Base-by-base conservation (phyloP, 2,888 invertebrate species). In the Abscondita cerata region DNA sequence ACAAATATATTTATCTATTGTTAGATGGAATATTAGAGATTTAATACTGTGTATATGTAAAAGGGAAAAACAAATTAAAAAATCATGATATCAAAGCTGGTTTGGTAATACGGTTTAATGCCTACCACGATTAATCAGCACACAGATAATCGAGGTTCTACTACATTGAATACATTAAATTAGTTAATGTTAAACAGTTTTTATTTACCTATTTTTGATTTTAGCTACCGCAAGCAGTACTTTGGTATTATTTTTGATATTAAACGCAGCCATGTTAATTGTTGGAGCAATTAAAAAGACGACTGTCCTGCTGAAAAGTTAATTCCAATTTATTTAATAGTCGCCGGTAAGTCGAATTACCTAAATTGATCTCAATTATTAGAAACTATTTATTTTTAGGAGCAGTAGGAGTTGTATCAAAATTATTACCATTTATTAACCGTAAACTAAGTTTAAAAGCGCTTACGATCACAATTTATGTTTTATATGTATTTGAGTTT, bases 201-300 rank as follows among this genome's bases (percentile, higher is more conserved):
- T 47, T 47, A 11, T 47, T 47, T 19, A 52, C 25, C 20, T 38
- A 8, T 40, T 25, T 6, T 25, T 40, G 34, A 48, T 47, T 55
- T 44, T 44, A 62, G 62, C 62, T 12, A 50, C 44, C 15, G 25
- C 58, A 1, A 62, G 59, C 36, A 54, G 53, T 4, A 59, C 62
- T 6, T 33, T 62, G n/a, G 46, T 62, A 1, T 5, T 59, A 40
- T 59, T 54, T 19, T n/a, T 58, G 25, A 54, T 62, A 16, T 38
- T 62, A 36, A 54, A 62, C 31, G 48, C 50, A 18, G 44, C 31
- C 1, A 60, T 60, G 59, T 31, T 60, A 13, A 48, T 50, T 3
- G 34, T 60, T 2, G 59, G 59, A 34, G 33, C 40, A 15, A 33
- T 60, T 1, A 54, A 60, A 9, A 60, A 60, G 44, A 54, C 16